These are phyloP conservation scores for Palythoa grandiflora DNA, from an alignment of 92 coral and sea anemone species.

Conservation along the genomic window DNA sequence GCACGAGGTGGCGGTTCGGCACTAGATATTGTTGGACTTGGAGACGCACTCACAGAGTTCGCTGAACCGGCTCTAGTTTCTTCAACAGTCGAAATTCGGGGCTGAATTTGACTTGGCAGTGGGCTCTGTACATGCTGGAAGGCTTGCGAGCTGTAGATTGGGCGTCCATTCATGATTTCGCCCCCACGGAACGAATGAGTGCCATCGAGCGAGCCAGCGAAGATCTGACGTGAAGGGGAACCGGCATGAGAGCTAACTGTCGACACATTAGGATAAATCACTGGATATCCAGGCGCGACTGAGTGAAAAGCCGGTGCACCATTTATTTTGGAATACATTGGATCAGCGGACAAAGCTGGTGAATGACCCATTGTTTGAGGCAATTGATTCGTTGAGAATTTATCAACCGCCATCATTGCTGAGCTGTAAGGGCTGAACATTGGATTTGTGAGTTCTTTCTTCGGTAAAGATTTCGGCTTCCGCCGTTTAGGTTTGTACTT, in stretches of 20 bases:
- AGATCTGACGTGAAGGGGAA: slow-evolving; percentile 88
- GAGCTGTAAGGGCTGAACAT: slow-evolving; percentile 94
- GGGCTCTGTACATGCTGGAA: slow-evolving; percentile 71
- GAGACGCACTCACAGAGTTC: slow-evolving; percentile 73
- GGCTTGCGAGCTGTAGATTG: slow-evolving; percentile 86
- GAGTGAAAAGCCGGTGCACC: slow-evolving; percentile 96
- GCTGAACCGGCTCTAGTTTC: slow-evolving; percentile 83
- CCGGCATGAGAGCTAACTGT: slow-evolving; percentile 81
- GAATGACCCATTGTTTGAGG: slow-evolving; percentile 98
- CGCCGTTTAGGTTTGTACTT: slow-evolving; percentile 99
- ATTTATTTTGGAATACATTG: slow-evolving; percentile 97
- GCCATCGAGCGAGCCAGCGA: slow-evolving; percentile 83
- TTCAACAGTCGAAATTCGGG: slow-evolving; percentile 90
- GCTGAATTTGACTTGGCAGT: slow-evolving; percentile 87
- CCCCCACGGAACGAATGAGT: slow-evolving; percentile 92
- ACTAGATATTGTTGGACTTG: slow-evolving; percentile 91
- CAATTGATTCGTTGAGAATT: slow-evolving; percentile 97
- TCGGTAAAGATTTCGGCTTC: slow-evolving; percentile 95
- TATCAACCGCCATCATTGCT: slow-evolving; percentile 97
- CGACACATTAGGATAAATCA: slow-evolving; percentile 89
- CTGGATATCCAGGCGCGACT: slow-evolving; percentile 91
- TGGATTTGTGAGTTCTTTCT: slow-evolving; percentile 89
- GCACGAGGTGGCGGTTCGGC: slow-evolving; percentile 73
- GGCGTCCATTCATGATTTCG: slow-evolving; percentile 92
- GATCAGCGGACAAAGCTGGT: slow-evolving; percentile 95